Evolutionary conservation across 2,113 vertebrate genomes (phyloP), one percentile per base, ranked within the genome.

Genomic region (Struthidea cinerea): DNA sequence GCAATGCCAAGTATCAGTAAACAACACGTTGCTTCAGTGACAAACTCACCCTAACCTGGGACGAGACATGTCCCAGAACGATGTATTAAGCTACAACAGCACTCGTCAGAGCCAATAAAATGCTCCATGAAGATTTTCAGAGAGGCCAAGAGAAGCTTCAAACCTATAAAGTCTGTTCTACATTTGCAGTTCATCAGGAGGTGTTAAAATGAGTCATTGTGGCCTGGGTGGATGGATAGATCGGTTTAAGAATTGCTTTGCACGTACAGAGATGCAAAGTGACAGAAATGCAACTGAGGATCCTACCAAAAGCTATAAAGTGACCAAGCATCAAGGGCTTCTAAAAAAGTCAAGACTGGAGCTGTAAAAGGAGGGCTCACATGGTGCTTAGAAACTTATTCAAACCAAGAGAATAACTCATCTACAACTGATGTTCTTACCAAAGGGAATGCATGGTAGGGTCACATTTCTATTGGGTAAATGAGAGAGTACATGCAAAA

Each of bases 401-500:
- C 37, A 65, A 86, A 57, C 19, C 28, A 83, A 42, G 3, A 57
- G 33, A 16, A 20, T 5, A 70, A 47, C 12, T 57, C 16, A 32
- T 11, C 52, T 63, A 47, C 18, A 74, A 27, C 21, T 63, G 44
- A 26, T 33, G 4, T 7, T 50, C 32, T 33, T 77, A 73, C 46
- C 37, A 87, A 74, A 86, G n/a, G 32, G 30, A 59, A 44, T 3
- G 4, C 16, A 26, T 2, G 5, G 37, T 50, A 89, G 28, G 23
- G 20, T 10, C 11, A 5, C n/a, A 37, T 7, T 17, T 26, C 21
- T 46, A 0, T 1, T 35, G 49, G 37, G 80, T 42, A 86, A 80
- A 57, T 30, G 26, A 68, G 53, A 42, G 10, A 50, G 22, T 27
- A 16, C 0, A 0, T 22, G 37, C 32, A 37, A 50, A 44, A 44